phyloP scores from a whole-genome alignment of 2,888 invertebrate genomes.

The Arenicola marina region DNA sequence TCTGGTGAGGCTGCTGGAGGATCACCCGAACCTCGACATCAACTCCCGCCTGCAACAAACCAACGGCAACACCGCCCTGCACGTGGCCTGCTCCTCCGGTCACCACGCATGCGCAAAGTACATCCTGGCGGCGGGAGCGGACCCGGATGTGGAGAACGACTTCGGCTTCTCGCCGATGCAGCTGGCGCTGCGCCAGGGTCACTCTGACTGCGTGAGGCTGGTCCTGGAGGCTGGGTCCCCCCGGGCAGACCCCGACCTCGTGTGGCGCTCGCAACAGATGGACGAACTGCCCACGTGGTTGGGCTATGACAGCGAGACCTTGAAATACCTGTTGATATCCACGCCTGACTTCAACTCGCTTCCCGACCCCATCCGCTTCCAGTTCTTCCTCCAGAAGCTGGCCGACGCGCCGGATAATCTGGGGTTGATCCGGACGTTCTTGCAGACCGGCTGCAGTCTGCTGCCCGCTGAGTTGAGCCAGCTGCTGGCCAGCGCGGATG shows the following conservation, averaged over 20 bases:
- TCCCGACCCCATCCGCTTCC: neutral
- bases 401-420: neutral
- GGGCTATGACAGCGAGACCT: neutral
- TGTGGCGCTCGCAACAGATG: constrained; percentile 5
- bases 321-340: constrained; percentile 1
- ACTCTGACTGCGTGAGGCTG: neutral
- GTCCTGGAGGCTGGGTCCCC: neutral
- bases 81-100: constrained; percentile 5
- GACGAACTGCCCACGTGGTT: constrained; percentile 1
- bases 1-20: constrained; percentile 2
- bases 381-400: neutral
- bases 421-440: constrained; percentile 5
- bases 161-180: constrained; percentile 6
- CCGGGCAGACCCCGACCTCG: neutral
- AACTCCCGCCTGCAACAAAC: neutral
- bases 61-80: constrained; percentile 10
- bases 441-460: constrained; percentile 1
- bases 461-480: neutral
- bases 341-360: neutral
- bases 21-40: neutral
- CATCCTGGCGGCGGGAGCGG: constrained; percentile 1
- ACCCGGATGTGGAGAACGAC: constrained; percentile 3
- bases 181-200: constrained; percentile 3
- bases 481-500: constrained; percentile 6
- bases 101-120: neutral